These are phyloP conservation scores for Ectemnius cavifrons DNA, from an alignment of 2,888 invertebrate genomes.

Conservation along the genomic window DNA sequence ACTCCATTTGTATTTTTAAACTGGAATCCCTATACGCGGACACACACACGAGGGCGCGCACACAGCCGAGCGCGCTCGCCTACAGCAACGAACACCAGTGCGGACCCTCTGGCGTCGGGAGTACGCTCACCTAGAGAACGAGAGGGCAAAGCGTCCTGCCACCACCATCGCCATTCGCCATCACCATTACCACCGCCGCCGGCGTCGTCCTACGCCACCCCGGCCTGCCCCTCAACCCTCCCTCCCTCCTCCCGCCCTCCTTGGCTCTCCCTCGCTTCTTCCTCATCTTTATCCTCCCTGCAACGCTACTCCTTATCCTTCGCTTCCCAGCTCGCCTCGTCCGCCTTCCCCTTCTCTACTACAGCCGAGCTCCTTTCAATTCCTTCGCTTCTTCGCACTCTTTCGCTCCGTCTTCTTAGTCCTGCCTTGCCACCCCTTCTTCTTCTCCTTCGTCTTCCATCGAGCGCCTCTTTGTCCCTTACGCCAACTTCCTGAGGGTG, in stretches of 20 bases:
- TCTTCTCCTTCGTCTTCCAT: not conserved
- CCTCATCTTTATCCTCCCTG: slow-evolving; percentile 15
- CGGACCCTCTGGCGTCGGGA: slow-evolving; percentile 17
- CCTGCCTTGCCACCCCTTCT: slow-evolving; percentile 30
- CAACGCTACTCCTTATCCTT: slow-evolving; percentile 32
- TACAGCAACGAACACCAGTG: slow-evolving; percentile 18
- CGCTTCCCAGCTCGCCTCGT: slow-evolving; percentile 27
- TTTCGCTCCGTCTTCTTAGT: slow-evolving; percentile 25
- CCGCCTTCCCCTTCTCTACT: not conserved
- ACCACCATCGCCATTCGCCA: slow-evolving; percentile 73
- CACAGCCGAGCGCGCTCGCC: slow-evolving; percentile 20
- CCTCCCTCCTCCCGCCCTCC: slow-evolving; percentile 5
- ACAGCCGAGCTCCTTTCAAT: slow-evolving; percentile 32
- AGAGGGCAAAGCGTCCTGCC: slow-evolving; percentile 64
- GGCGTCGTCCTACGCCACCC: slow-evolving; percentile 56
- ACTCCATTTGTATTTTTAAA: slow-evolving; percentile 78
- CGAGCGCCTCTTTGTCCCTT: slow-evolving; percentile 35
- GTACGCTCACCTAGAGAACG: slow-evolving; percentile 21
- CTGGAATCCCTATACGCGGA: slow-evolving; percentile 74
- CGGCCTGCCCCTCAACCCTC: not conserved
- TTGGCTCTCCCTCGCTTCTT: slow-evolving; percentile 1
- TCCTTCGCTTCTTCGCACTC: slow-evolving; percentile 26
- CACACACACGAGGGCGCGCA: slow-evolving; percentile 43
- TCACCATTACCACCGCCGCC: slow-evolving; percentile 72
- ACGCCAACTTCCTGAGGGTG: slow-evolving; percentile 30